Evolutionary conservation across 2,888 invertebrate genomes (phyloP).

Genomic region (Oasisia sp.): DNA sequence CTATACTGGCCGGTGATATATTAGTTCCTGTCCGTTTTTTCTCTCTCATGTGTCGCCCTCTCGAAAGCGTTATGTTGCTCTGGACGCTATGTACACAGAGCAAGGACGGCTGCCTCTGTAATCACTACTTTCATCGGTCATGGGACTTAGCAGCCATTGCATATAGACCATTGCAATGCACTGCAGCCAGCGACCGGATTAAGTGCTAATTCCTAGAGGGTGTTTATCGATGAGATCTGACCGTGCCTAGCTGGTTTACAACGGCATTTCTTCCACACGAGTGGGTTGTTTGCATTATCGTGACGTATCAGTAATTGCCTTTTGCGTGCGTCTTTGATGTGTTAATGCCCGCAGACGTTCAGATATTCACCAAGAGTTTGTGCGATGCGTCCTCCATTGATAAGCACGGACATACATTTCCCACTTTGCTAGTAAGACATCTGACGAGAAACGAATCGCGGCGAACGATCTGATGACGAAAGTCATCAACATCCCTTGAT

Average conservation of each 20-base stretch:
- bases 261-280: neutral
- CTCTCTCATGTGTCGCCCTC: too few species aligned
- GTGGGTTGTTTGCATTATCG: neutral
- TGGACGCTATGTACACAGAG: too few species aligned
- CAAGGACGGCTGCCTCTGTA: neutral
- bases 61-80: too few species aligned
- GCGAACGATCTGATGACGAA: too few species aligned
- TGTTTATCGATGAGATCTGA: neutral
- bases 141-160: neutral
- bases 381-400: neutral
- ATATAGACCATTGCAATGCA: neutral
- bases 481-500: neutral
- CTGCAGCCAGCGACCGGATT: neutral
- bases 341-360: neutral
- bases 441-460: neutral
- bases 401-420: neutral
- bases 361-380: neutral
- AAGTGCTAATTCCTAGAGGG: neutral
- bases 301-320: neutral
- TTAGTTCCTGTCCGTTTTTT: too few species aligned
- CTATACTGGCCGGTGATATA: too few species aligned
- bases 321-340: neutral
- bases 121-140: neutral
- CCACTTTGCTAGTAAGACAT: neutral
- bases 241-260: neutral